phyloP scores from a whole-genome alignment of 53 echinoderm and acorn worm species.

The Apostichopus leukothele region DNA sequence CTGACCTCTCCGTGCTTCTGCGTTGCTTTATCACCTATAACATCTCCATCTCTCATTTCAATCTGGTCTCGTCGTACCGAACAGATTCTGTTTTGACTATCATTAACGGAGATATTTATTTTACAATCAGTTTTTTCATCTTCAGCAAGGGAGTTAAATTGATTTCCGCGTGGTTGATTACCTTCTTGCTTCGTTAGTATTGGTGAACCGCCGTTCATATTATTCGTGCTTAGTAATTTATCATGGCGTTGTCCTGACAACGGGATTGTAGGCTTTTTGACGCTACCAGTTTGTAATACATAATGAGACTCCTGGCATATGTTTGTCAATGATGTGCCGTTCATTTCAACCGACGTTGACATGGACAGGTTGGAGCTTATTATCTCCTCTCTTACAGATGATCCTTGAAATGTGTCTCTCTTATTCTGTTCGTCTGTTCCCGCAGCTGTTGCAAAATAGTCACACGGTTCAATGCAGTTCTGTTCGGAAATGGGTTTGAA shows the following conservation, averaged over 20 bases:
- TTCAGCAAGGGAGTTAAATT: neutral
- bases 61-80: no score
- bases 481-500: neutral
- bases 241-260: neutral
- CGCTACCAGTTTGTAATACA: neutral
- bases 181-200: neutral
- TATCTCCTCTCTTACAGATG: neutral
- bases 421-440: neutral
- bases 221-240: constrained; percentile 6
- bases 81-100: no score
- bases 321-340: neutral
- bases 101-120: neutral
- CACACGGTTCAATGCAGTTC: neutral
- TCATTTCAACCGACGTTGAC: neutral
- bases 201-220: neutral
- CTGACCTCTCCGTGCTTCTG: no score
- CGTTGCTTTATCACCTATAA: no score
- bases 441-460: neutral
- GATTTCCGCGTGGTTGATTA: neutral
- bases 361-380: no score
- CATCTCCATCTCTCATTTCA: no score
- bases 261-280: neutral
- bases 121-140: neutral
- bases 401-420: neutral
- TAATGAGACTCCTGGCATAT: neutral